Base-by-base conservation (phyloP, 2,797 vertebrate genomes). In the Pseudomugil tenellus region DNA sequence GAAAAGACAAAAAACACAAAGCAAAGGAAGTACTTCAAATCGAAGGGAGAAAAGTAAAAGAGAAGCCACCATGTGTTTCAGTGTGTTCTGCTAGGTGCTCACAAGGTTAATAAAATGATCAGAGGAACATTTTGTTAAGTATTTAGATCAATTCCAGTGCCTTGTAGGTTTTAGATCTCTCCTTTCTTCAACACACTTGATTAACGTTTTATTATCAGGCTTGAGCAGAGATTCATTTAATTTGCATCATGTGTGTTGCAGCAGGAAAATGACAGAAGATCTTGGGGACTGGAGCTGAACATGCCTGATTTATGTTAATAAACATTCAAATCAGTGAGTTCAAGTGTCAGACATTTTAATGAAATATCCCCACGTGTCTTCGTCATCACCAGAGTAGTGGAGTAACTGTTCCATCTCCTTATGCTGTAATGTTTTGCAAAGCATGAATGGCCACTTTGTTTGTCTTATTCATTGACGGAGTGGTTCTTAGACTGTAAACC, bases 331-430 rank as follows among this genome's bases (percentile, higher is more conserved):
- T 65, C 51, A 69, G 14, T 55, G 48, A 58, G 49, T 79, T 71
- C 46, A 70, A 76, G 31, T 39, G 57, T 53, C 29, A 25, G 32
- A 49, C 63, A 57, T 67, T 9, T 77, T 63, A 80, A 61, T 66
- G 63, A 76, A 79, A 58, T 31, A 48, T 64, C 25, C 37, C 58
- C 14, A 52, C 55, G 21, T 41, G 14, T 43, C 39, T 43, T 41
- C 37, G 5, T 43, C 39, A 8, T 75, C 25, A 69, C 9, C 2
- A 39, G 29, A 29, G 29, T 3, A 29, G 5, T 39, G 14, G 13
- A 14, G 16, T 37, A 37, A 14, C 6, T 6, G 16, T 16, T 39
- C 14, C 4, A 43, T 19, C 8, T 43, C 17, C 7, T 43, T 19
- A 12, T 23, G 10, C 49, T 52, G 23, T 16, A 26, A 12, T 52